Percentiles rank a stretch among this genome's conserved stretches.
These are phyloP conservation scores for Xylota segnis DNA, from an alignment of 2,888 invertebrate species.

Conservation along the genomic window DNA sequence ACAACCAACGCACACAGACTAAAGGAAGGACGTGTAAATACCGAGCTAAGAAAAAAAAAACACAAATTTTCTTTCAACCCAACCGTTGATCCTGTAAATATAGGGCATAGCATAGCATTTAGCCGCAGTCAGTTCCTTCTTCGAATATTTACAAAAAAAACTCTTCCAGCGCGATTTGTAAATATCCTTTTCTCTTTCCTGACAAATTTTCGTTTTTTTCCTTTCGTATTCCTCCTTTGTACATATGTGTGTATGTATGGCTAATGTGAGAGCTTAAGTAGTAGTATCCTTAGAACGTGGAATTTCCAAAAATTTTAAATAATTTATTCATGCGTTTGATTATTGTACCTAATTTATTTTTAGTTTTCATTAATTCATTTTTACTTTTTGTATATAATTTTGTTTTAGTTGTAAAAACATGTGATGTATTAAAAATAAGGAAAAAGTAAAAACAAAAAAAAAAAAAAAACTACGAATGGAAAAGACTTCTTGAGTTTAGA, in stretches of 20 bases:
- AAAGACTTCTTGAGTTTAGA: conserved; percentile 77
- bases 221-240: conserved; percentile 42
- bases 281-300: conserved; percentile 30
- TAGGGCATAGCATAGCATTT: conserved; percentile 37
- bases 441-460: too few species aligned
- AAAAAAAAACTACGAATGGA: conserved; percentile 37
- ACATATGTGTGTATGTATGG: conserved; percentile 20
- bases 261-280: conserved; percentile 30
- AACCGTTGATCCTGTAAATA: conserved; percentile 42
- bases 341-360: conserved; percentile 65
- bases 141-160: conserved; percentile 52
- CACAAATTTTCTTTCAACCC: conserved; percentile 9
- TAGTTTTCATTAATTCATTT: neutral
- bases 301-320: conserved; percentile 21
- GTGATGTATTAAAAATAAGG: conserved; percentile 74
- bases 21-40: conserved; percentile 66
- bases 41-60: conserved; percentile 19
- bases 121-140: conserved; percentile 71
- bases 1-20: conserved; percentile 34
- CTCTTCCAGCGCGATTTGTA: conserved; percentile 45
- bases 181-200: conserved; percentile 35
- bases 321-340: conserved; percentile 33
- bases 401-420: conserved; percentile 71
- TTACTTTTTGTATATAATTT: conserved; percentile 40
- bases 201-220: neutral